Evolutionary conservation across 2,888 invertebrate species (phyloP).

Genomic region (Tetragnatha montana): DNA sequence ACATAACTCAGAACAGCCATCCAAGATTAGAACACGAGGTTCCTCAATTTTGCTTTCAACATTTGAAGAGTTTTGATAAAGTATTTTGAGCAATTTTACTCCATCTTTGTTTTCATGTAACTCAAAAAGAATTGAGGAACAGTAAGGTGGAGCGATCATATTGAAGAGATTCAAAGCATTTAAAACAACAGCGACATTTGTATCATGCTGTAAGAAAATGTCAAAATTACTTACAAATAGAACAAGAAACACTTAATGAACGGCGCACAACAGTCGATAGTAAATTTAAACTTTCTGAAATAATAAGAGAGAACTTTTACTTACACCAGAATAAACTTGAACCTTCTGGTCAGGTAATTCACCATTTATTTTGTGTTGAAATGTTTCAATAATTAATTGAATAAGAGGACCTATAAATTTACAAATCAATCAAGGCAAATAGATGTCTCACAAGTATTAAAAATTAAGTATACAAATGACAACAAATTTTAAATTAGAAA

Average conservation of each 20-base stretch:
- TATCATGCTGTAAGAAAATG: conserved; percentile 62
- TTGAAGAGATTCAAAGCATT: conserved; percentile 62
- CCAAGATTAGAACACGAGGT: conserved; percentile 45
- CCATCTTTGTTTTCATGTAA: conserved; percentile 30
- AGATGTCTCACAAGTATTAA: too few species aligned
- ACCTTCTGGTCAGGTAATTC: conserved; percentile 24
- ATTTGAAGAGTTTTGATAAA: conserved; percentile 58
- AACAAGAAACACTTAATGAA: too few species aligned
- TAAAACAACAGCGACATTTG: conserved; percentile 59
- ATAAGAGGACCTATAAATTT: conserved; percentile 35
- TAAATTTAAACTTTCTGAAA: too few species aligned
- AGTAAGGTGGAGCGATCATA: conserved; percentile 54
- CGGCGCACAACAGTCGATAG: too few species aligned
- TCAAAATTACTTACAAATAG: not conserved
- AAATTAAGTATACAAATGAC: too few species aligned
- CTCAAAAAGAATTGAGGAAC: conserved; percentile 57
- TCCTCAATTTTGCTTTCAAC: conserved; percentile 42
- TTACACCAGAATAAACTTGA: conserved; percentile 52
- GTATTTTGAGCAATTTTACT: conserved; percentile 28
- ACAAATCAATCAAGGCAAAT: not conserved
- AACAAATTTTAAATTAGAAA: too few species aligned
- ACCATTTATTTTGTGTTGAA: conserved; percentile 35
- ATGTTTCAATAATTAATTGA: conserved; percentile 36
- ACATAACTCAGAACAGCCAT: conserved; percentile 63
- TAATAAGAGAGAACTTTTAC: not conserved